Conservation (phyloP, 2,113 vertebrate species). For the Rhynchomys soricoides region DNA sequence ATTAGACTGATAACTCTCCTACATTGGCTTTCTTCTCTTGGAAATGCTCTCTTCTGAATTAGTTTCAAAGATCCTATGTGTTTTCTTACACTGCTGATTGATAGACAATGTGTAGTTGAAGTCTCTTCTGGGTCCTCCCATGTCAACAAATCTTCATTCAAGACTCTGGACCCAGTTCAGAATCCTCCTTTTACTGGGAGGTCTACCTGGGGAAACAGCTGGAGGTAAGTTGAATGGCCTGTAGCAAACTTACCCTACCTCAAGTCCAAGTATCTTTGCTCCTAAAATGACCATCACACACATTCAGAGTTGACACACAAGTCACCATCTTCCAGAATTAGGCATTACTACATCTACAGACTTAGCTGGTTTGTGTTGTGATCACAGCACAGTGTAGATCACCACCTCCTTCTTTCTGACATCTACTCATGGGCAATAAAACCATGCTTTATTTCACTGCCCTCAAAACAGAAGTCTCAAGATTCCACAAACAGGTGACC, state of each 20-base stretch:
- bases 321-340: background rate
- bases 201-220: background rate
- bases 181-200: background rate
- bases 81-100: background rate
- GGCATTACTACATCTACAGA: background rate
- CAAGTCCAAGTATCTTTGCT: background rate
- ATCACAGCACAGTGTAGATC: background rate
- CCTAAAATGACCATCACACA: background rate
- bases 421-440: background rate
- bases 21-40: background rate
- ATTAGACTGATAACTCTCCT: background rate
- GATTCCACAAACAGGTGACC: background rate
- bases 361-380: background rate
- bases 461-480: background rate
- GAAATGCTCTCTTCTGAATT: background rate
- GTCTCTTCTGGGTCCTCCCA: background rate
- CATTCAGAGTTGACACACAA: background rate
- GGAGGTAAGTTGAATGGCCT: background rate
- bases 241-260: background rate
- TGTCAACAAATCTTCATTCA: background rate
- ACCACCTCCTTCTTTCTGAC: conserved; percentile 16
- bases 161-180: background rate
- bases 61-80: conserved; percentile 12
- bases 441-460: background rate
- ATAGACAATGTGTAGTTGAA: background rate